A percentile compares a stretch with the other conserved stretches of the same genome.
phyloP scores from a whole-genome alignment of 2,113 vertebrate species.

The Natator depressus region DNA sequence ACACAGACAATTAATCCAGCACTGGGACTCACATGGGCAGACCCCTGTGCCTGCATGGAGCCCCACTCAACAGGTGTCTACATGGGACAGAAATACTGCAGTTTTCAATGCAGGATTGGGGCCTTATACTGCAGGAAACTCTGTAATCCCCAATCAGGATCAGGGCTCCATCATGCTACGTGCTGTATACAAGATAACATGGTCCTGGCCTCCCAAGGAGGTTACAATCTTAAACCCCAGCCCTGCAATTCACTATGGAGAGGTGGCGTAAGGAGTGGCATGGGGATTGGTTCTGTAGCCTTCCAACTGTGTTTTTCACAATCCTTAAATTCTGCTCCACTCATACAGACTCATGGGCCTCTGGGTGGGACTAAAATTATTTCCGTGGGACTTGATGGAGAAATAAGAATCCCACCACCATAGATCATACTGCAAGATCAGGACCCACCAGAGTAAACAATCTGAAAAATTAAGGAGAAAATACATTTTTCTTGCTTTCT shows the following conservation, averaged over 20 bases:
- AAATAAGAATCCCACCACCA: background rate
- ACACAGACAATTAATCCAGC: background rate
- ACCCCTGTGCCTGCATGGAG: background rate
- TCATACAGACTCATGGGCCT: background rate
- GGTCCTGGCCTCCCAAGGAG: background rate
- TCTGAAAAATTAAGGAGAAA: background rate
- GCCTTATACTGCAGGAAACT: background rate
- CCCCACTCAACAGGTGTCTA: background rate
- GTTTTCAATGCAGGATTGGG: fast-evolving
- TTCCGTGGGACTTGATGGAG: background rate
- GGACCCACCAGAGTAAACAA: background rate
- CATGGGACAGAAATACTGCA: background rate
- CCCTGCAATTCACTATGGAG: background rate
- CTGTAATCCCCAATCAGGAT: fast-evolving
- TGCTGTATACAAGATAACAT: background rate
- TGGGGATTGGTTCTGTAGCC: background rate
- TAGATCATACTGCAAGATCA: background rate
- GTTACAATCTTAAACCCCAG: background rate
- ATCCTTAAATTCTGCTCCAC: background rate
- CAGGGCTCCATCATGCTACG: fast-evolving
- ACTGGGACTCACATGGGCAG: background rate
- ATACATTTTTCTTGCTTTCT: background rate
- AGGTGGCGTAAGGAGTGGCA: background rate
- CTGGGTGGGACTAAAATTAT: background rate
- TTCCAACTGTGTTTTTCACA: background rate